phyloP scores from a whole-genome alignment of 2,888 invertebrate species.

The Hanleya hanleyi region DNA sequence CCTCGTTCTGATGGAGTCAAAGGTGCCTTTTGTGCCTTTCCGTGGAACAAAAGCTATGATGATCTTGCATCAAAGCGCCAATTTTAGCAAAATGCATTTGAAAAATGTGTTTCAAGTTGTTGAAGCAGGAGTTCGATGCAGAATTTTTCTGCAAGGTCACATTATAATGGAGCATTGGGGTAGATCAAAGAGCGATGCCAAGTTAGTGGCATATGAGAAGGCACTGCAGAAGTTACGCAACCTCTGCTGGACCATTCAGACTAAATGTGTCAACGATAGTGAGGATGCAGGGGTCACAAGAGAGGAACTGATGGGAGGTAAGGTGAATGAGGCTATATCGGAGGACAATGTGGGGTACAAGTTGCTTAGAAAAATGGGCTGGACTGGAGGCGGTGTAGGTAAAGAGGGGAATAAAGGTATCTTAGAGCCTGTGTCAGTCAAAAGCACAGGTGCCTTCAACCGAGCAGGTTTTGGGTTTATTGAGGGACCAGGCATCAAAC shows the following conservation, averaged over 20 bases:
- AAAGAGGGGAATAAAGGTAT: constrained; percentile 78
- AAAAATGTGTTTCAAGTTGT: constrained; percentile 49
- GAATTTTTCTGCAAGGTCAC: constrained; percentile 48
- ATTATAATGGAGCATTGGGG: constrained; percentile 47
- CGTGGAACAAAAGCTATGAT: constrained; percentile 33
- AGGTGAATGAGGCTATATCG: constrained; percentile 40
- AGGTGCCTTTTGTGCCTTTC: constrained; percentile 11
- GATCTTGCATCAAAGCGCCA: constrained; percentile 55
- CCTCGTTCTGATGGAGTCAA: constrained; percentile 54
- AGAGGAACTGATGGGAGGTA: constrained; percentile 56
- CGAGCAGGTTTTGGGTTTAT: constrained; percentile 67
- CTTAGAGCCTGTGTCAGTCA: constrained; percentile 77
- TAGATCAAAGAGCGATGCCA: constrained; percentile 46
- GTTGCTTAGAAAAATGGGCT: constrained; percentile 82
- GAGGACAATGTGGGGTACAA: constrained; percentile 77
- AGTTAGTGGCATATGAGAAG: constrained; percentile 45
- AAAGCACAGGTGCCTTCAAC: constrained; percentile 58
- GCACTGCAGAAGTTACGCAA: constrained; percentile 53
- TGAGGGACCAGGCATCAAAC: constrained; percentile 49
- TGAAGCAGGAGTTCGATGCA: constrained; percentile 42
- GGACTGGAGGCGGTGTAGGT: constrained; percentile 83
- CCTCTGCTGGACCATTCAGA: constrained; percentile 65
- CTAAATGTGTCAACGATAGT: constrained; percentile 57
- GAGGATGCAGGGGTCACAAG: constrained; percentile 47
- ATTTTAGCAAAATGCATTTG: constrained; percentile 56